A percentile compares a stretch with the other conserved stretches of the same genome.
Evolutionary conservation across 1,140 invertebrate species (phyloP).

Genomic region (Neodiprion pinetum): DNA sequence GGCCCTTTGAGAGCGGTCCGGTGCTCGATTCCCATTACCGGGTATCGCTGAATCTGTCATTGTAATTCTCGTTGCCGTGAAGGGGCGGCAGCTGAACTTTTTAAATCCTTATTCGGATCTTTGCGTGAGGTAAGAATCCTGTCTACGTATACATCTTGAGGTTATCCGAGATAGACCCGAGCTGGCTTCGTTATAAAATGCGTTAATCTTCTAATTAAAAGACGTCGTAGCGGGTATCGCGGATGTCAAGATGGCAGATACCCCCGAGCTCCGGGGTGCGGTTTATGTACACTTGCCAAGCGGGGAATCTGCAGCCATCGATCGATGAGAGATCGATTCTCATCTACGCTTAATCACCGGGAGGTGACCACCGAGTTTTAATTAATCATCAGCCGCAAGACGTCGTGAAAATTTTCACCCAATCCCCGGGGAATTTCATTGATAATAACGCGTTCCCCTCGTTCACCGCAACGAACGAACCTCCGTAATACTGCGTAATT

Average conservation of each 20-base stretch:
- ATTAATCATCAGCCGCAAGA: neutral
- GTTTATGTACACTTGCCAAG: too few species aligned
- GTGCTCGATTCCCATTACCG: slow-evolving; percentile 31
- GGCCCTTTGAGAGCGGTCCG: neutral
- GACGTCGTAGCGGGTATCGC: slow-evolving; percentile 26
- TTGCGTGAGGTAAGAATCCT: slow-evolving; percentile 21
- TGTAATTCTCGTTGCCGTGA: slow-evolving; percentile 34
- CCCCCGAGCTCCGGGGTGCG: neutral
- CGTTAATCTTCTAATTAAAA: slow-evolving; percentile 51
- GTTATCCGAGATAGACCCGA: neutral
- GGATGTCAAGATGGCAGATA: slow-evolving; percentile 11
- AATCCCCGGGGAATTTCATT: neutral
- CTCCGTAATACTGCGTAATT: neutral
- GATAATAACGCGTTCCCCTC: neutral
- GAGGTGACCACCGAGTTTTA: neutral
- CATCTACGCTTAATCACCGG: neutral
- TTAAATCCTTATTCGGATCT: slow-evolving; percentile 19
- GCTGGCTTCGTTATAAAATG: slow-evolving; percentile 26
- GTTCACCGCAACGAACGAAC: neutral
- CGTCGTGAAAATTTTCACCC: neutral
- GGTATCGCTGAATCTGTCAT: slow-evolving; percentile 45
- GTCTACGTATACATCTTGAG: neutral
- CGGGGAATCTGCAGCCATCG: neutral
- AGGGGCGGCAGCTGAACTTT: slow-evolving; percentile 27
- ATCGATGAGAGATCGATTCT: neutral